Conservation (phyloP, 2,888 invertebrate genomes). For the Neoscelio sp. region DNA sequence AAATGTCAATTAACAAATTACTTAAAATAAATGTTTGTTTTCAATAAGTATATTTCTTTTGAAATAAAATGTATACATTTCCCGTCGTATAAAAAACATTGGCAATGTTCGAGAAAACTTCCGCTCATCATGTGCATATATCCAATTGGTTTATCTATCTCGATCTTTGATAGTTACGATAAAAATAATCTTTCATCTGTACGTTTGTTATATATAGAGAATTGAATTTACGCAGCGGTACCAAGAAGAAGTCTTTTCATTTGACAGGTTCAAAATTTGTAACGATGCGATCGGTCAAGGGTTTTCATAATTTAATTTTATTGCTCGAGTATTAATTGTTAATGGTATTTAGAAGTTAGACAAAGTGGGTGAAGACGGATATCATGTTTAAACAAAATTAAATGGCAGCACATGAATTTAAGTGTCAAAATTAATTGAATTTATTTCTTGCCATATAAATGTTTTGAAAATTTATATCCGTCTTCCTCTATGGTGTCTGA, state of each 20-base stretch:
- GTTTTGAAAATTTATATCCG: no score
- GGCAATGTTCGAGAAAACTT: conserved; percentile 51
- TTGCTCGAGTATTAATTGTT: no score
- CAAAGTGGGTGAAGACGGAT: no score
- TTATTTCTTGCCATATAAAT: no score
- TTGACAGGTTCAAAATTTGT: conserved; percentile 6
- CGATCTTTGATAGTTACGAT: conserved; percentile 41
- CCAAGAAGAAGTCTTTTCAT: conserved; percentile 14
- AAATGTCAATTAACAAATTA: no score
- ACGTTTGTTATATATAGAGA: conserved; percentile 19
- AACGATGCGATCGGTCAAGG: no score
- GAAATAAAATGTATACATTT: conserved; percentile 19
- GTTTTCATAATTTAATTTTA: no score
- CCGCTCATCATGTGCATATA: conserved; percentile 38
- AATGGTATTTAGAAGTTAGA: no score
- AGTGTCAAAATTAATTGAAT: no score
- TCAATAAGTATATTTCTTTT: neutral
- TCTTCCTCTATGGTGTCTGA: no score
- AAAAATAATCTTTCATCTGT: conserved; percentile 48
- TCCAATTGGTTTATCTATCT: conserved; percentile 47
- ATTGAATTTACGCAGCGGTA: conserved; percentile 50
- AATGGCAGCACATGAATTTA: no score
- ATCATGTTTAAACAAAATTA: no score
- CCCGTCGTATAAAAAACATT: conserved; percentile 28
- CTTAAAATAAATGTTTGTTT: neutral